Conservation (phyloP, 2,888 invertebrate species). For the Drosophila paranaensis region DNA sequence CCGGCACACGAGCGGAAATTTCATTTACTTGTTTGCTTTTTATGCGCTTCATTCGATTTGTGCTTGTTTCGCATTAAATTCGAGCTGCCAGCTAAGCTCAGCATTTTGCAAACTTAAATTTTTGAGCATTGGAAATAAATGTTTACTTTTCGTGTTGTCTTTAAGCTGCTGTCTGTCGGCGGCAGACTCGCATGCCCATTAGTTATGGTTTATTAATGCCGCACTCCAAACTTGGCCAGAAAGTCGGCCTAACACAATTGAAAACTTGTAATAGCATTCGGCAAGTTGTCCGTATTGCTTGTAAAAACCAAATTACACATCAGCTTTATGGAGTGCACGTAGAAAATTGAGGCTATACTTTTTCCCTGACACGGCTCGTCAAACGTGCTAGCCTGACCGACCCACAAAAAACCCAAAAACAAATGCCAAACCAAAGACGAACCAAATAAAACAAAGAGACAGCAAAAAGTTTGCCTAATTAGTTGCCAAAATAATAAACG, state of each 20-base stretch:
- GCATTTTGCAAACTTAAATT: constrained; percentile 48
- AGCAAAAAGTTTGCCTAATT: constrained; percentile 71
- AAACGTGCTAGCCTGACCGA: constrained; percentile 57
- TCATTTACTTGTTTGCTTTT: constrained; percentile 77
- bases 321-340: constrained; percentile 74
- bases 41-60: constrained; percentile 53
- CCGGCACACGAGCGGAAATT: constrained; percentile 68
- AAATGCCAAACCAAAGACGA: constrained; percentile 24
- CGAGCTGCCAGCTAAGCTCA: constrained; percentile 29
- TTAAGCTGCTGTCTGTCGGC: constrained; percentile 27
- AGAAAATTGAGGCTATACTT: constrained; percentile 67
- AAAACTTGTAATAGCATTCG: constrained; percentile 76
- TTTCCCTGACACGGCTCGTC: constrained; percentile 65
- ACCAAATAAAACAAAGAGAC: constrained; percentile 45
- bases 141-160: neutral
- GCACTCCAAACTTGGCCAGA: constrained; percentile 28
- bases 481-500: constrained; percentile 69
- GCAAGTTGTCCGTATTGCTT: constrained; percentile 60
- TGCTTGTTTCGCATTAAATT: constrained; percentile 37
- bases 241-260: constrained; percentile 69
- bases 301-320: constrained; percentile 72
- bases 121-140: neutral
- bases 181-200: constrained; percentile 48
- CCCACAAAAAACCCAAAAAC: neutral
- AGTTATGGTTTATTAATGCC: constrained; percentile 75